Percentiles rank a stretch among this genome's conserved stretches.
Evolutionary conservation across 1,140 invertebrate species (phyloP).

Genomic region (Chelonus insularis): DNA sequence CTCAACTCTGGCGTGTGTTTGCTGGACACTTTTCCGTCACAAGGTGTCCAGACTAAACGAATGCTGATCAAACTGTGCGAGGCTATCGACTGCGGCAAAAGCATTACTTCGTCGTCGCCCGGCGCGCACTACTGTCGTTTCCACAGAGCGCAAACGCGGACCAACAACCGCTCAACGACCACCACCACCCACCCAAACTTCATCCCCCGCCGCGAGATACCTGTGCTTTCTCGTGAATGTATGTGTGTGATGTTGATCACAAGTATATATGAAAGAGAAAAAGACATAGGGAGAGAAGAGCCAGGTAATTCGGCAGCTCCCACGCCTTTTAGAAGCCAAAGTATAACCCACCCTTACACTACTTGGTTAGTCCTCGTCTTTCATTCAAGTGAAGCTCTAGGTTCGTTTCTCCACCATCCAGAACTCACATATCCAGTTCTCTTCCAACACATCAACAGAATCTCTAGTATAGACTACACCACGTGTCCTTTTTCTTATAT

Average conservation of each 20-base stretch:
- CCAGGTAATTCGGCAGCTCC: constrained; percentile 13
- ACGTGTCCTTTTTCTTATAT: background rate
- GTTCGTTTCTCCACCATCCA: too few relatives aligned
- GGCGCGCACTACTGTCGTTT: constrained; percentile 41
- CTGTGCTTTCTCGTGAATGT: background rate
- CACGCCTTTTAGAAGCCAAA: background rate
- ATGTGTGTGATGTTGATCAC: constrained; percentile 4
- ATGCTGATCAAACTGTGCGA: constrained; percentile 12
- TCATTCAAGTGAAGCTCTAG: background rate
- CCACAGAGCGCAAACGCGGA: constrained; percentile 43
- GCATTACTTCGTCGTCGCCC: constrained; percentile 42
- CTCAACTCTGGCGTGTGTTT: background rate
- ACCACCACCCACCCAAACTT: too few relatives aligned
- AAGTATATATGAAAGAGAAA: background rate
- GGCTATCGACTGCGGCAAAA: constrained; percentile 53
- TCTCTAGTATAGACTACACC: too few relatives aligned
- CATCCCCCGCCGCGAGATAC: background rate
- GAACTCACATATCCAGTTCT: too few relatives aligned
- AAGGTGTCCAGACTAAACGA: constrained; percentile 1
- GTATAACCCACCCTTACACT: constrained; percentile 6
- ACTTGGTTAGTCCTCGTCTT: constrained; percentile 13
- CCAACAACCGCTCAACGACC: background rate
- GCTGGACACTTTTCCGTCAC: background rate
- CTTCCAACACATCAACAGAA: too few relatives aligned
- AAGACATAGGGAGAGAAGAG: too few relatives aligned